These are phyloP conservation scores for Neomonachus schauinslandi DNA, from an alignment of 2,113 vertebrate species.

Conservation along the genomic window DNA sequence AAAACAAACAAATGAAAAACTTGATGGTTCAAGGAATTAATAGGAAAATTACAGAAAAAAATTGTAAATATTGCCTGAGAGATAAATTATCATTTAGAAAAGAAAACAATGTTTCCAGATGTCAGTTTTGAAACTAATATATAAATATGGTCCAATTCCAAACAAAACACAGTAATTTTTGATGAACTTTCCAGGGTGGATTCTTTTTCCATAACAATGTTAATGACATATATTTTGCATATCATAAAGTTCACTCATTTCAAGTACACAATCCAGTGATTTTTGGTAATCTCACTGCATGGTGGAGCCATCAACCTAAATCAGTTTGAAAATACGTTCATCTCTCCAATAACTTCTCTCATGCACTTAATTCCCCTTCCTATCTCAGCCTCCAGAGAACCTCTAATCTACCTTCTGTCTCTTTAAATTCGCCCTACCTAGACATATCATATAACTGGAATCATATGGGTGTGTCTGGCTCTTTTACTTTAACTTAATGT, in stretches of 20 bases:
- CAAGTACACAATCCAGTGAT: background rate
- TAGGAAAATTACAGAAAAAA: background rate
- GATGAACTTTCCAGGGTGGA: background rate
- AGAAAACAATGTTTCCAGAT: background rate
- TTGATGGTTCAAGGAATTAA: background rate
- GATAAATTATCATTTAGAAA: conserved; percentile 35
- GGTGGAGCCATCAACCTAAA: background rate
- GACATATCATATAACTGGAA: background rate
- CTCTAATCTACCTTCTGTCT: background rate
- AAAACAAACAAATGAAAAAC: background rate
- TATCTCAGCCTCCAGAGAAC: background rate
- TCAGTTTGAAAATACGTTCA: background rate
- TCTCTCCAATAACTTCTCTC: background rate
- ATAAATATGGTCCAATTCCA: background rate
- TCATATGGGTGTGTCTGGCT: background rate
- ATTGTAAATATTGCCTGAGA: background rate
- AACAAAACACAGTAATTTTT: background rate
- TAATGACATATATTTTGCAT: background rate
- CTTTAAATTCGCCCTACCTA: background rate
- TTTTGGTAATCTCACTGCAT: background rate
- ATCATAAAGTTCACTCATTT: background rate
- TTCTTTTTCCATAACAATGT: background rate
- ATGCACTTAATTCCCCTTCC: background rate
- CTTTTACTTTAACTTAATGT: background rate
- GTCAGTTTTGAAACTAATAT: background rate